Percentiles rank a stretch among this genome's conserved stretches.
These are phyloP conservation scores for Vollenhovia emeryi DNA, from an alignment of 1,140 invertebrate species.

Conservation along the genomic window DNA sequence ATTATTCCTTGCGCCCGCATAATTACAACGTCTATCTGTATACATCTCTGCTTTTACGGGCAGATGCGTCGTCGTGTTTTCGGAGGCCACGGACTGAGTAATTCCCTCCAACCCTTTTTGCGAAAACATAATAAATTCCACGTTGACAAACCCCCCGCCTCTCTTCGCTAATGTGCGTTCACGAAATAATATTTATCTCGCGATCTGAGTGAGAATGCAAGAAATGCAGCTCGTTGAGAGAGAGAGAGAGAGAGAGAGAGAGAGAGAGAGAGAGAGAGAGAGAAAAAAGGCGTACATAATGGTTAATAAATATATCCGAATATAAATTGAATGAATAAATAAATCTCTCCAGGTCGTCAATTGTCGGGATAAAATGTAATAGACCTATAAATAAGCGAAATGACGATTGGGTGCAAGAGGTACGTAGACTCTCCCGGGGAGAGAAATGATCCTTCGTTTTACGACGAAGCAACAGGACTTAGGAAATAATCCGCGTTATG, in stretches of 20 bases:
- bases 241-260: too few species aligned
- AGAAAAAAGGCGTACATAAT: background rate
- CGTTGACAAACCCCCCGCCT: slow-evolving; percentile 12
- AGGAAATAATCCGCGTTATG: slow-evolving; percentile 65
- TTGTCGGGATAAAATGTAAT: slow-evolving; percentile 27
- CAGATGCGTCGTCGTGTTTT: slow-evolving; percentile 59
- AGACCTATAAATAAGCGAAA: slow-evolving; percentile 37
- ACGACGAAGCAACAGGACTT: slow-evolving; percentile 59
- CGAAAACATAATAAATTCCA: slow-evolving; percentile 9
- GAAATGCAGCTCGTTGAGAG: background rate
- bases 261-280: too few species aligned
- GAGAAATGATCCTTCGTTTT: slow-evolving; percentile 37
- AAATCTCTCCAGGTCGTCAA: background rate
- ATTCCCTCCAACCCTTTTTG: slow-evolving; percentile 4
- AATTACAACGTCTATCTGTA: slow-evolving; percentile 80
- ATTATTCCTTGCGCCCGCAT: slow-evolving; percentile 79
- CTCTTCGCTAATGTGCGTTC: background rate
- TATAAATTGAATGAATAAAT: slow-evolving; percentile 16
- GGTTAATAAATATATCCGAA: background rate
- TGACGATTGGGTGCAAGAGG: background rate
- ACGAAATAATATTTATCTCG: background rate
- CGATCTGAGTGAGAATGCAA: background rate
- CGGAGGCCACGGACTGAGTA: background rate
- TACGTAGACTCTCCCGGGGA: background rate
- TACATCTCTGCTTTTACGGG: slow-evolving; percentile 75